Evolutionary conservation across 35 echinoderm and acorn worm genomes (phyloP), one percentile per base, ranked within the genome.

Genomic region (Holothuria glaberrima): DNA sequence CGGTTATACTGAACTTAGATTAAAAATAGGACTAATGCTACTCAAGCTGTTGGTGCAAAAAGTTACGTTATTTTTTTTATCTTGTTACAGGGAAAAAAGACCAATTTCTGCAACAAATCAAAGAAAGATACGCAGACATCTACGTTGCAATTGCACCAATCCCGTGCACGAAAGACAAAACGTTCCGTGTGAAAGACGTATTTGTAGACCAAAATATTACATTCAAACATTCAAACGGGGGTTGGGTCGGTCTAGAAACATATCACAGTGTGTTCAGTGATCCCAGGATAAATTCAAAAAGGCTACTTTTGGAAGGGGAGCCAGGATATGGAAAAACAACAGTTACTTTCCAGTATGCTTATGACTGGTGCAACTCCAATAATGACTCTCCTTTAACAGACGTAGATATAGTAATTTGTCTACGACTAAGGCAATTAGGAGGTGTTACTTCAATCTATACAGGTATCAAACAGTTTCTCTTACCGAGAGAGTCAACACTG

Each of bases 271-370:
- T 75, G 24, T 18, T 22, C 35, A 75, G 31, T 75, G 71, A 75
- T 24, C 1, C 17, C 33, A 33, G 71, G 6, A 30, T 75, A 44
- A 36, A 41, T 3, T 75, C 71, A 22, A 75, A 33, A 4, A 16
- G 71, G 34, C 9, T 21, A 16, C 2, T 41, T 41, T 41, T 41
- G 36, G 36, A 41, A 41, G 36, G 36, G 7, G 36, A 41, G 2
- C 71, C 71, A 9, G 71, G 71, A 38, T 75, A 75, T 41, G 71
- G 71, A 3, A 75, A 75, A 30, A 44, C 71, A 75, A 75, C 33
- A 13, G 29, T 75, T 75, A 75, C 71, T 16, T 19, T 75, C 10
- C 71, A 75, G 18, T 41, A 41, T 41, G 36, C 36, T 41, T 41
- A 41, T 41, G 36, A 41, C 2, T 41, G 36, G 36, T 41, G 71